A percentile compares a stretch with the other conserved stretches of the same genome.
Conservation (phyloP, 2,113 vertebrate species). For the Lonchura striata region DNA sequence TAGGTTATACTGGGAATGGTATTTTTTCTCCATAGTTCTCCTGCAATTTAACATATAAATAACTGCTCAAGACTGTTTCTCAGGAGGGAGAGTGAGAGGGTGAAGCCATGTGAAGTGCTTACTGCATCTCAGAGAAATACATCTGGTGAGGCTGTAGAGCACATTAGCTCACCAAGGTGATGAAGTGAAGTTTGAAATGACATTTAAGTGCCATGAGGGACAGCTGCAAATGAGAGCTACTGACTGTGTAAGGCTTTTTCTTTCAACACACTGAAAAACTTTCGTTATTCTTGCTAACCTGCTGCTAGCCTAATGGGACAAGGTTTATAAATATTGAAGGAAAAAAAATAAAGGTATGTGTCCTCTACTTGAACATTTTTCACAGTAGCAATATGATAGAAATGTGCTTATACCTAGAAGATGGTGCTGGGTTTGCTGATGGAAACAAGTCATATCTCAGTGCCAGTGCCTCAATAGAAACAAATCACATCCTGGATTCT, state of each 20-base stretch:
- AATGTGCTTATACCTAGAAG: not conserved
- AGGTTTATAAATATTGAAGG: not conserved
- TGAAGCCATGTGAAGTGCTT: not conserved
- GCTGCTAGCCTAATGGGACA: not conserved
- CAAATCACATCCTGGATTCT: not conserved
- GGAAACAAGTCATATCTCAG: not conserved
- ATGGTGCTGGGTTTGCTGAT: not conserved
- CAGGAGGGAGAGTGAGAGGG: not conserved
- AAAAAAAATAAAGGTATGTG: not conserved
- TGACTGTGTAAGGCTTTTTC: not conserved
- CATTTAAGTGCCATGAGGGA: conserved; percentile 36
- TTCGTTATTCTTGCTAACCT: conserved; percentile 11
- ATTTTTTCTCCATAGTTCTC: not conserved
- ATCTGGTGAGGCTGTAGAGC: not conserved
- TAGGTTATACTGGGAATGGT: not conserved
- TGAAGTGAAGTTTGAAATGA: conserved; percentile 56
- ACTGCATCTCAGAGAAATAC: not conserved
- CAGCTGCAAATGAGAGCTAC: not conserved
- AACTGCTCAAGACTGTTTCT: conserved; percentile 11
- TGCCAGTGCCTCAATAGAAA: fast-evolving
- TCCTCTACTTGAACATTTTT: not conserved
- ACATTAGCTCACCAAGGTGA: conserved; percentile 42
- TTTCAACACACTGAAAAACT: conserved; percentile 8
- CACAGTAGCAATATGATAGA: not conserved
- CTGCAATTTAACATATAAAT: conserved; percentile 7